Percentiles rank a stretch among this genome's conserved stretches.
Evolutionary conservation across 2,113 vertebrate species (phyloP).

Genomic region (Melanerpes aurifrons): DNA sequence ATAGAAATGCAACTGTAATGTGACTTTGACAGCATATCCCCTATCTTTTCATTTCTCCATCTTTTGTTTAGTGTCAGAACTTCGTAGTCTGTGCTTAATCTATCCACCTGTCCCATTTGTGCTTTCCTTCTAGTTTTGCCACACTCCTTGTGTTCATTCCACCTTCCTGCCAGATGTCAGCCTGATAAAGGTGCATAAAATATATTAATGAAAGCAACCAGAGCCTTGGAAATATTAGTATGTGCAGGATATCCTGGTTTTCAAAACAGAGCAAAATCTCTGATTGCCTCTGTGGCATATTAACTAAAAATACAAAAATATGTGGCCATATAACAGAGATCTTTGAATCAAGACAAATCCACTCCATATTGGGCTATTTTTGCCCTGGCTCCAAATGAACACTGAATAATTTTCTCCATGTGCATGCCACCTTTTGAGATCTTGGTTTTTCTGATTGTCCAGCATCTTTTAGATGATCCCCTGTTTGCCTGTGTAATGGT

Average conservation of each 20-base stretch:
- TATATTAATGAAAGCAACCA: background rate
- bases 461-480: background rate
- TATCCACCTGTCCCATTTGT: background rate
- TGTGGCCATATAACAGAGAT: background rate
- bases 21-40: background rate
- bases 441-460: background rate
- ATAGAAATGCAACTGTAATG: background rate
- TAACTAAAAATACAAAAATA: background rate
- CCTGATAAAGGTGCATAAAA: background rate
- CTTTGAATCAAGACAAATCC: background rate
- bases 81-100: background rate
- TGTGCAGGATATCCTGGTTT: background rate
- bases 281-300: background rate
- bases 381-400: background rate
- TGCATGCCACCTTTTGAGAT: background rate
- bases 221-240: background rate
- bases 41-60: background rate
- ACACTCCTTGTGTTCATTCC: background rate
- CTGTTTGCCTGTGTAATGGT: background rate
- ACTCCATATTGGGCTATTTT: background rate
- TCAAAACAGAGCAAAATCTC: background rate
- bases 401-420: background rate
- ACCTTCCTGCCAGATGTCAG: background rate
- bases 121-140: background rate
- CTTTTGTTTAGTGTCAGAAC: background rate